Base-by-base conservation (phyloP, 2,113 vertebrate species). In the Corapipo altera region DNA sequence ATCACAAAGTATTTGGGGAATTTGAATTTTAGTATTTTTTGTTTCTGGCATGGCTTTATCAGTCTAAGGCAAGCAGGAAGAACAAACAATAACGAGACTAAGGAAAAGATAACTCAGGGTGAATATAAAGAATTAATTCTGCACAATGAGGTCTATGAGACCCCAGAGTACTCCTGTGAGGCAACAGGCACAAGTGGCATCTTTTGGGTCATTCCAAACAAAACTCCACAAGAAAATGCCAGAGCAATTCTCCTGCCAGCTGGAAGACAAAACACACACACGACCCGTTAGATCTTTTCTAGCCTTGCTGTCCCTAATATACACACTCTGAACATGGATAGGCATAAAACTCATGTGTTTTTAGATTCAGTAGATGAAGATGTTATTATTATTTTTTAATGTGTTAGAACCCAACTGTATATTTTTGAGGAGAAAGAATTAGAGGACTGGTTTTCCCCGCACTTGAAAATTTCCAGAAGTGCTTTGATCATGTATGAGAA, bases 401-500 rank as follows among this genome's bases (percentile, higher is more conserved):
- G 64, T 70, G 85, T 86, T 80, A 35, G 81, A 94, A 91, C 46
- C 72, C 79, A 55, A 32, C 72, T 88, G 62, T 76, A 48, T 91
- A 70, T 51, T 70, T 83, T 90, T 58, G 17, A 89, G 39, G 72
- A 77, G 73, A 46, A 64, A 91, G 74, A 81, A 83, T 79, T 81
- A 64, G 30, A 92, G 71, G 35, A 64, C 54, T 59, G 52, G 28
- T 82, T 85, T 76, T 83, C 77, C 80, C 55, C 71, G 65, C 72
- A 33, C 46, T 94, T 81, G 82, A 93, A 88, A 77, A 71, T 75
- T 90, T 94, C 57, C 72, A n/a, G 83, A 77, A 71, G 24, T 85
- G 79, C 89, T 97, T 96, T 94, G 91, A 96, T 97, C 91, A 80
- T 78, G 62, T 72, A 61, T 70, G 83, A 61, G 85, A 94, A 95